Evolutionary conservation across 2,888 invertebrate genomes (phyloP).

Genomic region (Hymenopus coronatus): DNA sequence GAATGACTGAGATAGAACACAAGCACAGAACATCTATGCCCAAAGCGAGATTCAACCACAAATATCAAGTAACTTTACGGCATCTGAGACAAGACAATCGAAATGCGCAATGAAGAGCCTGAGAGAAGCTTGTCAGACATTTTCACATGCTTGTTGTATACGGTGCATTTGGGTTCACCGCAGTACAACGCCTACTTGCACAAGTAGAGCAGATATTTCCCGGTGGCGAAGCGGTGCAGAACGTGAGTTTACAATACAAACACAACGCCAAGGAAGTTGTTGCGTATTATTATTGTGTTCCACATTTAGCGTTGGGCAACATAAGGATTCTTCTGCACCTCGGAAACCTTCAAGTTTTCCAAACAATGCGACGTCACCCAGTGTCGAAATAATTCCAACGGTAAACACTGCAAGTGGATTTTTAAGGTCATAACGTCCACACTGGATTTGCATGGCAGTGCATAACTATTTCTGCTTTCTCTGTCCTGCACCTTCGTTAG

Average conservation of each 20-base stretch:
- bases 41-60: no score
- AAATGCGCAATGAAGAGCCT: no score
- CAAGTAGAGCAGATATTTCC: neutral
- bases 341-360: neutral
- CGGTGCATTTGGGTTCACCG: neutral
- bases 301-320: neutral
- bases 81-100: no score
- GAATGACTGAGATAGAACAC: no score
- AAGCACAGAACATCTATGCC: no score
- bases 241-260: neutral
- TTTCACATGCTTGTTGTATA: neutral
- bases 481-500: no score
- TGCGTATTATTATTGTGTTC: neutral
- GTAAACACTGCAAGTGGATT: neutral
- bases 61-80: no score
- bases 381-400: neutral
- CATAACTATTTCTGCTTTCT: no score
- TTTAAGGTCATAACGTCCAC: neutral
- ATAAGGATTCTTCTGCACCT: neutral
- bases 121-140: no score
- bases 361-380: neutral
- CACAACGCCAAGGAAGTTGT: neutral
- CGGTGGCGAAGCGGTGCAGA: neutral
- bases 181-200: neutral
- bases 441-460: neutral